These are phyloP conservation scores for Dynastes grantii DNA, from an alignment of 2,888 invertebrate species.

Conservation along the genomic window DNA sequence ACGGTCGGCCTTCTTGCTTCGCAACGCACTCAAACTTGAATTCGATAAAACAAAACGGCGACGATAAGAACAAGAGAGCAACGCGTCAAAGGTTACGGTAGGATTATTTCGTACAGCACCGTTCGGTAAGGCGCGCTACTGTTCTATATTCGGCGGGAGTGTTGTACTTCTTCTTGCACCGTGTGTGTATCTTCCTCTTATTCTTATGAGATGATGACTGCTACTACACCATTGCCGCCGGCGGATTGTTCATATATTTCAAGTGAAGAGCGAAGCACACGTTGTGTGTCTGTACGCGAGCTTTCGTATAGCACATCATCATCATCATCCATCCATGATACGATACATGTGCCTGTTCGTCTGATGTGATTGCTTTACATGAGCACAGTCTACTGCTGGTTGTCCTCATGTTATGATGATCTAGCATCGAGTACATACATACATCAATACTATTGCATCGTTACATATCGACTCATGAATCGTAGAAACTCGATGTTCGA, in stretches of 20 bases:
- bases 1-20: conserved; percentile 11
- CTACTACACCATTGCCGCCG: conserved; percentile 29
- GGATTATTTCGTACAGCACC: conserved; percentile 31
- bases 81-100: conserved; percentile 53
- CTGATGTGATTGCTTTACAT: neutral
- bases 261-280: conserved; percentile 36
- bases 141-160: conserved; percentile 42
- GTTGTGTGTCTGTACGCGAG: conserved; percentile 6
- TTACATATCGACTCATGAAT: neutral
- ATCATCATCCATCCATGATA: conserved; percentile 20
- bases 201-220: conserved; percentile 42
- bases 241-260: conserved; percentile 30
- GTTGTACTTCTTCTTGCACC: conserved; percentile 41
- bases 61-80: conserved; percentile 26
- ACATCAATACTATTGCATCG: neutral
- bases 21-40: conserved; percentile 2
- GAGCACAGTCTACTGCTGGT: neutral
- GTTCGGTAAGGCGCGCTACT: conserved; percentile 27
- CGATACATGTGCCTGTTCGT: conserved; percentile 1
- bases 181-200: conserved; percentile 43
- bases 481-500: neutral
- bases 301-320: conserved; percentile 19
- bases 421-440: neutral
- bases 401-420: neutral
- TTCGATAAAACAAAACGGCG: conserved; percentile 1